Evolutionary conservation across 2,113 vertebrate species (phyloP).

Genomic region (Catagonus wagneri): DNA sequence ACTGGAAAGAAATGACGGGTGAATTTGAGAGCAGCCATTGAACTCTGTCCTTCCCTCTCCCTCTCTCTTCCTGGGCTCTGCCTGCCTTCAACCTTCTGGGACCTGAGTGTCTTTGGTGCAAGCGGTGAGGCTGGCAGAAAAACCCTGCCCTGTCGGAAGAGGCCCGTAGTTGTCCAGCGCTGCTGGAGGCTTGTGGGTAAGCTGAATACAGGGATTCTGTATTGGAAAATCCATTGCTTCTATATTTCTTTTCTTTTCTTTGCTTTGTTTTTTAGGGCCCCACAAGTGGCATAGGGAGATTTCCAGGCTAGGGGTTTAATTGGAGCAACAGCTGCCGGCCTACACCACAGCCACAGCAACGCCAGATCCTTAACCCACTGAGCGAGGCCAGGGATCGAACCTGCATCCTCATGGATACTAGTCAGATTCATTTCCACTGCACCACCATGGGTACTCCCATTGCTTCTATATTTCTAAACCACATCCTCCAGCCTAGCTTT

Average conservation of each 20-base stretch:
- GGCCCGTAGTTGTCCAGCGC: no score
- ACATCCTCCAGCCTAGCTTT: neutral
- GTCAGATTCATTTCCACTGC: no score
- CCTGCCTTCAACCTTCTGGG: neutral
- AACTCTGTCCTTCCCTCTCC: neutral
- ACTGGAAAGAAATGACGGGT: neutral
- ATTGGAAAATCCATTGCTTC: neutral
- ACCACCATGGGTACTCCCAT: no score
- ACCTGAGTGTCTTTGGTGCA: neutral
- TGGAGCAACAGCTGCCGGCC: no score
- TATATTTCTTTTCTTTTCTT: neutral
- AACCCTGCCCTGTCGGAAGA: neutral
- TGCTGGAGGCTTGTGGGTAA: neutral
- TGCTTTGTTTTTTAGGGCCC: no score
- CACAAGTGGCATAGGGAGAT: no score
- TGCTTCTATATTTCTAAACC: neutral
- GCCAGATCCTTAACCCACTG: no score
- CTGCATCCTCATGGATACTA: no score
- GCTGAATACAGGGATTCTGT: neutral
- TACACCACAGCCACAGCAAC: no score
- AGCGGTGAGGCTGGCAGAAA: neutral
- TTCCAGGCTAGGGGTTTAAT: no score
- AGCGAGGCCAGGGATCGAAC: no score
- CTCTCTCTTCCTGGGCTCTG: neutral
- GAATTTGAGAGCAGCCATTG: neutral